Evolutionary conservation across 92 coral and sea anemone genomes (phyloP).

Genomic region (Porites divaricata): DNA sequence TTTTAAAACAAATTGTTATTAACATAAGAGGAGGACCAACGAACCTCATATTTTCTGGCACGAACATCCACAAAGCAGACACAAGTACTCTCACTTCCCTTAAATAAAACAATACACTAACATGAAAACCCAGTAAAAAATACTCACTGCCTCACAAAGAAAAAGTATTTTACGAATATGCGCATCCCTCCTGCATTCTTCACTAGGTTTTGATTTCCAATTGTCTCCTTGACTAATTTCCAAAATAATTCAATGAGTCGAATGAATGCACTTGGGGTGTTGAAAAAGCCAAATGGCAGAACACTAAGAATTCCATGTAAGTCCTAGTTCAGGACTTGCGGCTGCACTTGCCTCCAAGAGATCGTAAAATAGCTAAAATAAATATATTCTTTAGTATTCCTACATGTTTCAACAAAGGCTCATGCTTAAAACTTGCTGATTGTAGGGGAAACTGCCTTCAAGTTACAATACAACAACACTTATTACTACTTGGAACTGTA

Average conservation of each 20-base stretch:
- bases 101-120: background rate
- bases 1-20: no score
- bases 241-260: background rate
- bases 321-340: background rate
- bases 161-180: background rate
- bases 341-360: no score
- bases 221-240: background rate
- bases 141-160: background rate
- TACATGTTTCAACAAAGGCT: no score
- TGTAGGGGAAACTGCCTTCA: no score
- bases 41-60: conserved; percentile 84
- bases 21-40: background rate
- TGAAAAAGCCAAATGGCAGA: background rate
- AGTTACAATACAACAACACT: no score
- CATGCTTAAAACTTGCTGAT: no score
- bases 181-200: background rate
- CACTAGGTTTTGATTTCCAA: background rate
- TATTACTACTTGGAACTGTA: no score
- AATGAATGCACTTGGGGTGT: background rate
- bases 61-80: conserved; percentile 91
- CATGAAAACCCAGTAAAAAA: background rate
- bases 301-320: background rate
- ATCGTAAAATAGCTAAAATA: no score
- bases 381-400: no score
- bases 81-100: conserved; percentile 77